Conservation (phyloP, 2,797 vertebrate genomes). For the Tenualosa thibaudeaui region DNA sequence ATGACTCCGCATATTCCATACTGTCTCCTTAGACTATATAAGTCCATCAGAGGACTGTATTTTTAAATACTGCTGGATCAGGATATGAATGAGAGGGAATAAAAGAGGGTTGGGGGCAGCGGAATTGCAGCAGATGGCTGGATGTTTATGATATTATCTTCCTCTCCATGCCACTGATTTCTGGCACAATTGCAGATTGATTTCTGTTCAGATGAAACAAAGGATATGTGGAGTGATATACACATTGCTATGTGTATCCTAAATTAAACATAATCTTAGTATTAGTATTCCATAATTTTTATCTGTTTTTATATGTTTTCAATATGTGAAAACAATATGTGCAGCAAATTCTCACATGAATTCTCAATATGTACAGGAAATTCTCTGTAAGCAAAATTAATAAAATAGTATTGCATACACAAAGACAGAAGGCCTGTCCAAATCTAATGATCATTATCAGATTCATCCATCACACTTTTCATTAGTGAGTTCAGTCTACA, state of each 20-base stretch:
- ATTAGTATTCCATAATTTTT: background rate
- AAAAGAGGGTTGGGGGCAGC: background rate
- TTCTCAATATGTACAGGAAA: too few species aligned
- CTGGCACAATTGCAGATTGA: background rate
- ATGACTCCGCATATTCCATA: background rate
- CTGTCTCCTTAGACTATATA: background rate
- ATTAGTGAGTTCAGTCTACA: background rate
- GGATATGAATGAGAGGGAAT: background rate
- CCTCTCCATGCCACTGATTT: background rate
- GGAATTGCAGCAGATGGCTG: slow-evolving; percentile 16
- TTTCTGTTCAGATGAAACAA: background rate
- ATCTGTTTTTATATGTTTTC: too few species aligned
- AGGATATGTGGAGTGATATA: background rate
- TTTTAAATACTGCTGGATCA: background rate
- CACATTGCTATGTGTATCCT: background rate
- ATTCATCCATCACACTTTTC: background rate
- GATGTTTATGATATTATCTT: background rate
- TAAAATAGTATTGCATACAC: too few species aligned
- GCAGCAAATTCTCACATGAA: too few species aligned
- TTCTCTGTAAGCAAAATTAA: too few species aligned
- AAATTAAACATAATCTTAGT: background rate
- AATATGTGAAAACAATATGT: too few species aligned
- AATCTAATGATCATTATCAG: background rate
- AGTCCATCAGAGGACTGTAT: background rate
- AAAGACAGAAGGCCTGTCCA: background rate